These are phyloP conservation scores for Apeira syringaria DNA, from an alignment of 2,888 invertebrate genomes.

Conservation along the genomic window DNA sequence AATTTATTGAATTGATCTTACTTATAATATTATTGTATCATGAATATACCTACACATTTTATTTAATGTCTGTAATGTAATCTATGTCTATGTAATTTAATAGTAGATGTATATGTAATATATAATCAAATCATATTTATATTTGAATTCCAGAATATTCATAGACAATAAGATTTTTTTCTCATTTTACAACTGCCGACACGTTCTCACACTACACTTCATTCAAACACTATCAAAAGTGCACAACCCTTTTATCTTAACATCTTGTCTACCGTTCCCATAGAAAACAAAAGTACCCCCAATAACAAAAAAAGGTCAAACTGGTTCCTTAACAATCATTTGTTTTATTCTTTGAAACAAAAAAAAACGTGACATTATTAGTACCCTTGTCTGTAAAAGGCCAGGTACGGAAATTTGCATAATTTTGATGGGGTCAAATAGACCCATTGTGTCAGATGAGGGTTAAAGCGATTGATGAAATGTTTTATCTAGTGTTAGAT, in stretches of 20 bases:
- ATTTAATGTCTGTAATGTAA: no score
- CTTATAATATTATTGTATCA: no score
- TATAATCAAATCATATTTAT: no score
- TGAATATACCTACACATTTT: no score
- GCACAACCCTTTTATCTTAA: constrained; percentile 43
- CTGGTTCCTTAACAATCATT: constrained; percentile 27
- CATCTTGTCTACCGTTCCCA: constrained; percentile 53
- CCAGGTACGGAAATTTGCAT: constrained; percentile 52
- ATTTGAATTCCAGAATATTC: no score
- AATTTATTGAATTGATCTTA: no score
- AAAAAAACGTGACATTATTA: constrained; percentile 52
- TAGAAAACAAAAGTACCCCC: constrained; percentile 43
- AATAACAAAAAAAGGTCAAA: constrained; percentile 30
- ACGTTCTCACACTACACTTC: constrained; percentile 30
- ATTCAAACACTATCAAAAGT: constrained; percentile 29
- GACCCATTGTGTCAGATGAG: constrained; percentile 37
- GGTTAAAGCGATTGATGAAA: constrained; percentile 44
- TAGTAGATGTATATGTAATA: no score
- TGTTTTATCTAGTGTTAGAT: constrained; percentile 35
- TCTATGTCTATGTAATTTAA: no score
- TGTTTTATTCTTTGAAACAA: constrained; percentile 40
- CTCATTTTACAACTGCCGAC: constrained; percentile 7
- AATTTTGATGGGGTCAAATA: constrained; percentile 53
- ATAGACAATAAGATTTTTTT: no score
- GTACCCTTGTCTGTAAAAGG: constrained; percentile 42